phyloP scores from a whole-genome alignment of 64 coral and sea anemone genomes.

The Actinia equina region DNA sequence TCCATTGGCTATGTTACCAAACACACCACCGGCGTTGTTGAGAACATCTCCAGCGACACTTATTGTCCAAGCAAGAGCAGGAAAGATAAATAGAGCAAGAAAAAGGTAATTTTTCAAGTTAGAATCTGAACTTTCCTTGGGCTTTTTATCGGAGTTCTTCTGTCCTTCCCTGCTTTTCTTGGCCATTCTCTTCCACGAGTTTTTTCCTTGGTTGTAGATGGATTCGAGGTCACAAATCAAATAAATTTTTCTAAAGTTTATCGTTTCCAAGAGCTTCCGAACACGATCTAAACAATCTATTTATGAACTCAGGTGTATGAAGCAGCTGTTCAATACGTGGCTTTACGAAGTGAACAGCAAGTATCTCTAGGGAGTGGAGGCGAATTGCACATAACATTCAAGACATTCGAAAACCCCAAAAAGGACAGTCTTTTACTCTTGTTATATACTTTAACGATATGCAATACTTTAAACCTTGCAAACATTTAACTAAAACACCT shows the following conservation, averaged over 20 bases:
- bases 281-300: neutral
- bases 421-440: no score
- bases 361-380: neutral
- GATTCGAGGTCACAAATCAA: neutral
- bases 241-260: neutral
- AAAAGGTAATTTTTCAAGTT: conserved; percentile 76
- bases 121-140: neutral
- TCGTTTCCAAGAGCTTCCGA: neutral
- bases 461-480: neutral
- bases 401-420: no score
- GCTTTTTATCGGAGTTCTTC: neutral
- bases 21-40: conserved; percentile 57
- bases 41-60: conserved; percentile 60
- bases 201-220: neutral
- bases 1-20: conserved; percentile 46
- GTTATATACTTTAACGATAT: neutral
- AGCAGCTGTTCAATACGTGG: conserved; percentile 37
- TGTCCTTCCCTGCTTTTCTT: neutral
- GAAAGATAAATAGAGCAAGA: conserved; percentile 63
- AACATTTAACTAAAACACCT: no score
- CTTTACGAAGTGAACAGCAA: neutral
- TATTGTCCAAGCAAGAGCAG: conserved; percentile 63
- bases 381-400: neutral
- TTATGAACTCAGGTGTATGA: neutral
- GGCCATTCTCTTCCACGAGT: neutral